Percentiles rank a stretch among this genome's conserved stretches.
phyloP scores from a whole-genome alignment of 2,888 invertebrate genomes.

The Polietes domitor region DNA sequence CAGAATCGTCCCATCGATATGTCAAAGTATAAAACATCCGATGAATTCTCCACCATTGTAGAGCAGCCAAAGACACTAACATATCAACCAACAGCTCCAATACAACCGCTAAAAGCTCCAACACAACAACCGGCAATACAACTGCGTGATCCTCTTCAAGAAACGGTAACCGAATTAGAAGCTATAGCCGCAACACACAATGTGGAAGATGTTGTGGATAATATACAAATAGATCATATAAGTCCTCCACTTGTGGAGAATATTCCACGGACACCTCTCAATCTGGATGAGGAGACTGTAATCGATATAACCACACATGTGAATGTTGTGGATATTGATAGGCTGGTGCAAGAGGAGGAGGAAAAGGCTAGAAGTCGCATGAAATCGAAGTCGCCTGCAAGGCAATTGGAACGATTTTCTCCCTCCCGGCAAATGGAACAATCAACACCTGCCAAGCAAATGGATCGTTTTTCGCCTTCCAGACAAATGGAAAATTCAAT shows the following conservation, averaged over 20 bases:
- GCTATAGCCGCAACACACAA: constrained; percentile 72
- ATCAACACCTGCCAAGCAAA: neutral
- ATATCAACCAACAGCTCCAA: constrained; percentile 22
- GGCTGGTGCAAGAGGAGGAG: constrained; percentile 71
- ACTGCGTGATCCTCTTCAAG: constrained; percentile 68
- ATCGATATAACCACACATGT: constrained; percentile 74
- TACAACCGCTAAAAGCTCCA: constrained; percentile 35
- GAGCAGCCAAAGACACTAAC: constrained; percentile 27
- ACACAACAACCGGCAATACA: constrained; percentile 25
- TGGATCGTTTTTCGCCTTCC: neutral
- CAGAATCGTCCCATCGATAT: constrained; percentile 79
- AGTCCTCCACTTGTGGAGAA: constrained; percentile 75
- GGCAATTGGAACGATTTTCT: constrained; percentile 1
- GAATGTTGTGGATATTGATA: constrained; percentile 73
- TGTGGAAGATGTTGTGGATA: constrained; percentile 75
- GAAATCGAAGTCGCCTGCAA: constrained; percentile 42
- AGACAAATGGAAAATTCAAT: neutral
- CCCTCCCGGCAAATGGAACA: constrained; percentile 56
- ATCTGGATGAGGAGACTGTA: constrained; percentile 73
- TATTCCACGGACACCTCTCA: constrained; percentile 70
- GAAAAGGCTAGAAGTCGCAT: constrained; percentile 62
- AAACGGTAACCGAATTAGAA: constrained; percentile 75
- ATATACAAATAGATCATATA: constrained; percentile 74
- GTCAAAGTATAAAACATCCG: constrained; percentile 71
- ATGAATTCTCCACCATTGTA: constrained; percentile 64